Base-by-base conservation (phyloP, 2,797 vertebrate genomes). In the Pelobates cultripes region DNA sequence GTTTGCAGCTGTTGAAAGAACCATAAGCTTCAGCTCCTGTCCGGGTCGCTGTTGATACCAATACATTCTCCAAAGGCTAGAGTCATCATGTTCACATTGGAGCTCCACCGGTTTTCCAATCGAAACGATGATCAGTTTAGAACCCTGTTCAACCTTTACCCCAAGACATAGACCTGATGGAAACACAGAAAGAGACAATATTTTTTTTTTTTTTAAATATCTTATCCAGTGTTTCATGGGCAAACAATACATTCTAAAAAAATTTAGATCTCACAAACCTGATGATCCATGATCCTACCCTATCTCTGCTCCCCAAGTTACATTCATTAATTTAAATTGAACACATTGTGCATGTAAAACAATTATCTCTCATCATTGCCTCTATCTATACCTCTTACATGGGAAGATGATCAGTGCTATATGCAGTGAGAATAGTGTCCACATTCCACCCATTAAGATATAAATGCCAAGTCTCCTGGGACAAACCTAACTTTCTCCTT, bases 1-100 rank as follows among this genome's bases (percentile, higher is more conserved):
- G 0, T 0, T 1, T 0, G 7, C 28, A 0, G 41, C 70, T 55
- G 45, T 2, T 15, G 78, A 80, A n/a, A 41, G 68, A 4, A 73
- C 71, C 61, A 80, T 74, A 12, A 74, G 45, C 63, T 80, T 41
- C 42, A 68, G 41, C 28, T 45, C 78, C 42, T 57, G 4, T 14
- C 17, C 4, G 3, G 61, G 43, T 74, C 44, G 68, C 14, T 80
- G 71, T 28, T 74, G 78, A 63, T 80, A 80, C 78, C 78, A 80
- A 8, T 28, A 10, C 42, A 73, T 67, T 0, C 7, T 60, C 40
- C 53, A 80, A 17, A 55, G 4, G 40, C 41, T 47, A 0, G 17
- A 3, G 28, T 17, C 72, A 42, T 63, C 13, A 9, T 73, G 70
- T 2, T 73, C 4, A 10, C 78, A 80, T 9, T 41, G 13, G 3